phyloP scores from a whole-genome alignment of 1,140 invertebrate species.

The Bradysia coprophila region DNA sequence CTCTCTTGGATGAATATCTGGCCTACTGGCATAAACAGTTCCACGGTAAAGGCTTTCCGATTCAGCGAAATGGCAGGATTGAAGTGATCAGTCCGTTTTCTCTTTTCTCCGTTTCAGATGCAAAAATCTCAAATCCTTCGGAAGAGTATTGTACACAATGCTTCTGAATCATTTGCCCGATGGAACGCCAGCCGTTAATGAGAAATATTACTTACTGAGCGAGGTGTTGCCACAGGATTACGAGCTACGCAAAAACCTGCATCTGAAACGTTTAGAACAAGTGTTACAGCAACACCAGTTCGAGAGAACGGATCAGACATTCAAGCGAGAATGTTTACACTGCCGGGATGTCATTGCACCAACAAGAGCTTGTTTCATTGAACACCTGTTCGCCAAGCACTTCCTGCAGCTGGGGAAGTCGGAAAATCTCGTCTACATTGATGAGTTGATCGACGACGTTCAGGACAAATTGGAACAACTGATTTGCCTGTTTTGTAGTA shows the following conservation, averaged over 20 bases:
- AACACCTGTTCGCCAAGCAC: conserved; percentile 67
- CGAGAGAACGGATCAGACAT: conserved; percentile 58
- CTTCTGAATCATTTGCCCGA: conserved; percentile 38
- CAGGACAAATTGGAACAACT: conserved; percentile 30
- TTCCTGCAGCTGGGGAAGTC: conserved; percentile 75
- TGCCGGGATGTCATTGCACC: conserved; percentile 43
- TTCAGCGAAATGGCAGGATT: neutral
- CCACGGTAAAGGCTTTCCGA: conserved; percentile 19
- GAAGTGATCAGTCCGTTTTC: neutral
- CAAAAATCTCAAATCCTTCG: conserved; percentile 29
- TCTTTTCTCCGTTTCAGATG: neutral
- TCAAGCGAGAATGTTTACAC: conserved; percentile 62
- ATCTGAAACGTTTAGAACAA: conserved; percentile 38
- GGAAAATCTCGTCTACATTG: conserved; percentile 75
- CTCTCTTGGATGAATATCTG: conserved; percentile 54
- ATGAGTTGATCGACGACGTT: conserved; percentile 50
- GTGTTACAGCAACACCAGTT: conserved; percentile 55
- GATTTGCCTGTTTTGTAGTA: conserved; percentile 76
- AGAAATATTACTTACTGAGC: conserved; percentile 61
- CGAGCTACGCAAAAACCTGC: conserved; percentile 36
- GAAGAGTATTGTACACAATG: conserved; percentile 48
- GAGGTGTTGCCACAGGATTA: conserved; percentile 67
- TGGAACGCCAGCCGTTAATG: conserved; percentile 35
- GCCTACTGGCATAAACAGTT: conserved; percentile 60
- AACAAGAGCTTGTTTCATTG: conserved; percentile 45